phyloP scores from a whole-genome alignment of 2,113 vertebrate genomes.

The Burhinus oedicnemus region DNA sequence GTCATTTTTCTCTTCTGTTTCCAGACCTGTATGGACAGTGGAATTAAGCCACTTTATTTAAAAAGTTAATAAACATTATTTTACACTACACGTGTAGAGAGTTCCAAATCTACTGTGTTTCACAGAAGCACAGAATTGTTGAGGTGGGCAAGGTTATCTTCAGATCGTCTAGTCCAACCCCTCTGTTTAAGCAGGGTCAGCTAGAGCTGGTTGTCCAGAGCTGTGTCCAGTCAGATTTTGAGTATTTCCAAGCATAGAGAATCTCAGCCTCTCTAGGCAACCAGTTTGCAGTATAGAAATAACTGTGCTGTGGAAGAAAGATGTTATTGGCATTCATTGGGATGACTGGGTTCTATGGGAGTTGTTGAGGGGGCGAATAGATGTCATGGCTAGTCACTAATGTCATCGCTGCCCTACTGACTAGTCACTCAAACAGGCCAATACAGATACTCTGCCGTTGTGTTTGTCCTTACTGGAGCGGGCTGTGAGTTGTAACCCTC shows the following conservation, averaged over 20 bases:
- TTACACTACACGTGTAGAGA: fast-evolving
- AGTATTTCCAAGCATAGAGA: background rate
- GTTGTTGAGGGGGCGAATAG: background rate
- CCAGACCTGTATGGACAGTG: background rate
- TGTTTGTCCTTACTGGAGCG: background rate
- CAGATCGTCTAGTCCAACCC: background rate
- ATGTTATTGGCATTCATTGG: background rate
- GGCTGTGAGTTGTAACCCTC: background rate
- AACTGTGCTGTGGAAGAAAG: background rate
- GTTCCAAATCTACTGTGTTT: background rate
- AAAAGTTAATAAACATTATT: background rate
- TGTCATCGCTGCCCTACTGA: fast-evolving
- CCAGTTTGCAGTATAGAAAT: background rate
- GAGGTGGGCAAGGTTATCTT: background rate
- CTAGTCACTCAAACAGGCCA: fast-evolving
- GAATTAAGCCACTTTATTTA: background rate
- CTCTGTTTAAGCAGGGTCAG: background rate
- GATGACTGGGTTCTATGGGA: background rate
- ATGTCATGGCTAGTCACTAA: fast-evolving
- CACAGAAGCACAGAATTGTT: background rate
- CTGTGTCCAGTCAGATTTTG: background rate
- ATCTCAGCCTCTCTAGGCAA: background rate
- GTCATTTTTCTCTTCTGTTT: background rate
- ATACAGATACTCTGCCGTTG: fast-evolving
- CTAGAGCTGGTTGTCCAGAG: background rate